Conservation (phyloP, 2,888 invertebrate genomes). For the Sisyra nigra region DNA sequence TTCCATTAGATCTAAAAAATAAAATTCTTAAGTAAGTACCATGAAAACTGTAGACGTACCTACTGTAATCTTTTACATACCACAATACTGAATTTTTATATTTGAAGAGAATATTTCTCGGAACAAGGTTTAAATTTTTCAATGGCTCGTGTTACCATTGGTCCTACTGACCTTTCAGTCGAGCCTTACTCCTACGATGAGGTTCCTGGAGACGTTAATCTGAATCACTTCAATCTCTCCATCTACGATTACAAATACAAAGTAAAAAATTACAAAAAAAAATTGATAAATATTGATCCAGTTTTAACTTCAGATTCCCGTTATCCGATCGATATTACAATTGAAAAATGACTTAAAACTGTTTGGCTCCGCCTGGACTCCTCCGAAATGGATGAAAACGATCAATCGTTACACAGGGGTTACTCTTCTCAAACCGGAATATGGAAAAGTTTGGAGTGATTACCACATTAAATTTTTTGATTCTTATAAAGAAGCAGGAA, state of each 20-base stretch:
- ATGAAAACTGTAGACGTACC: no score
- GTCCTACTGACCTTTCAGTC: constrained; percentile 73
- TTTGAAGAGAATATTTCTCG: constrained; percentile 54
- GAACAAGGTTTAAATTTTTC: constrained; percentile 59
- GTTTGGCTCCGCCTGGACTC: constrained; percentile 37
- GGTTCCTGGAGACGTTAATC: constrained; percentile 34
- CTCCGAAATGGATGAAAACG: constrained; percentile 36
- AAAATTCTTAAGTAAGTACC: constrained; percentile 31
- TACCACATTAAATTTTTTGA: constrained; percentile 70
- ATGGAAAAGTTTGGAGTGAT: constrained; percentile 65
- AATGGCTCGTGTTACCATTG: constrained; percentile 67
- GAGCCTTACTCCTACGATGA: constrained; percentile 67
- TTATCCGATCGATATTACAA: constrained; percentile 17
- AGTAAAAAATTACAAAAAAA: constrained; percentile 23
- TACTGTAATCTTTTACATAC: no score
- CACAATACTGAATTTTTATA: no score
- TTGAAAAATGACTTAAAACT: constrained; percentile 17
- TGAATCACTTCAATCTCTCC: constrained; percentile 47
- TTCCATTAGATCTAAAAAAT: constrained; percentile 35
- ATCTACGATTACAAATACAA: constrained; percentile 53
- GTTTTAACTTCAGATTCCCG: constrained; percentile 18
- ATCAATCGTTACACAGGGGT: constrained; percentile 24
- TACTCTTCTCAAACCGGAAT: constrained; percentile 23
- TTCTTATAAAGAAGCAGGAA: constrained; percentile 50
- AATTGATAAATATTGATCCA: neutral